Conservation (phyloP, 2,888 invertebrate species). For the Amphimallon solstitiale region DNA sequence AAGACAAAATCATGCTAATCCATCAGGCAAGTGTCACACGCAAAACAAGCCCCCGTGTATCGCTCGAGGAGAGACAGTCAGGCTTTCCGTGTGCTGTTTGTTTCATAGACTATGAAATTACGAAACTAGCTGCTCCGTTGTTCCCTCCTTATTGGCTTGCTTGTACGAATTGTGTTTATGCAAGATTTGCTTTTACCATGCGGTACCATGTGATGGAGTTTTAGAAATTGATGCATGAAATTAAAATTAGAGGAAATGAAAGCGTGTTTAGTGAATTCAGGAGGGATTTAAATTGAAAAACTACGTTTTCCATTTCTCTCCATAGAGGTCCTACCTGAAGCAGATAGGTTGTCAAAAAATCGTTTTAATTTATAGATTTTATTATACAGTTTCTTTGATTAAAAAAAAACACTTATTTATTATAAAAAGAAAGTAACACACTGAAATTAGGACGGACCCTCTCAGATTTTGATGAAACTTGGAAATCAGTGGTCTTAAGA, state of each 20-base stretch:
- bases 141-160: slow-evolving; percentile 5
- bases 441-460: no score
- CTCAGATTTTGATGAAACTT: no score
- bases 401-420: no score
- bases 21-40: slow-evolving; percentile 31
- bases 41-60: slow-evolving; percentile 26
- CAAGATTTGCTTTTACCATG: background rate
- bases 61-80: background rate
- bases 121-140: background rate
- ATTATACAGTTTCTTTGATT: no score
- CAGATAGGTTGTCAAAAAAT: no score
- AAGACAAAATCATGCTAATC: slow-evolving; percentile 23
- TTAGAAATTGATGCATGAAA: slow-evolving; percentile 10
- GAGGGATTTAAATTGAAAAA: no score
- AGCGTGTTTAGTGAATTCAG: no score
- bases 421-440: no score
- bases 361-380: no score
- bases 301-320: no score
- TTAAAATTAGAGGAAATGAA: background rate
- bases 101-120: slow-evolving; percentile 14
- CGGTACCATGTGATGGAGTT: background rate
- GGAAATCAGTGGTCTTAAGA: no score
- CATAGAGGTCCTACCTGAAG: no score
- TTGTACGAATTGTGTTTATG: background rate
- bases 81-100: slow-evolving; percentile 10